Conservation (phyloP, 2,797 vertebrate genomes). For the Tiaroga cobitis region DNA sequence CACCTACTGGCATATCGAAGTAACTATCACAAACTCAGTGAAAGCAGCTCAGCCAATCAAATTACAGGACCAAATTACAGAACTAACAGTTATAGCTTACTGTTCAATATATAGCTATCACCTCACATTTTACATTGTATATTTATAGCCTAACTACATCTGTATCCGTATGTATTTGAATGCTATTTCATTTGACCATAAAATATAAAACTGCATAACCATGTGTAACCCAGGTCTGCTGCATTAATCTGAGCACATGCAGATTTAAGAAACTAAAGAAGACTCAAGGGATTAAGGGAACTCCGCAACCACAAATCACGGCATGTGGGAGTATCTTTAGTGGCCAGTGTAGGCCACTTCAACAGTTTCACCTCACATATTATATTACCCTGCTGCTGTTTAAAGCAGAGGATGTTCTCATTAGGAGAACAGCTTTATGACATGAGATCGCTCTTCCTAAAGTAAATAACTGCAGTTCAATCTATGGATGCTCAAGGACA, state of each 20-base stretch:
- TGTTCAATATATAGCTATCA: no score
- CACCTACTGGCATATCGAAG: no score
- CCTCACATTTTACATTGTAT: background rate
- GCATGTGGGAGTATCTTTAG: background rate
- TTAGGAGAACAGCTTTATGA: constrained; percentile 36
- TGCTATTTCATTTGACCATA: background rate
- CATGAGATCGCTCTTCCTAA: constrained; percentile 14
- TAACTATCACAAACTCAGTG: background rate
- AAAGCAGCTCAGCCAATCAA: no score
- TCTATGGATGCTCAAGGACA: constrained; percentile 22
- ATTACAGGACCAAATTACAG: no score
- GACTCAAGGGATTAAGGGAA: background rate
- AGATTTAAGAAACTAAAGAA: background rate
- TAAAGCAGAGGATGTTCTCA: background rate
- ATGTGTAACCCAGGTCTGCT: background rate
- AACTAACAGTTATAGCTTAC: no score
- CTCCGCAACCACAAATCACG: background rate
- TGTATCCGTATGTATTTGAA: no score
- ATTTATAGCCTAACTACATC: background rate
- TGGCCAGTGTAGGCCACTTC: background rate
- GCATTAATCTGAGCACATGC: background rate
- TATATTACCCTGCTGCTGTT: constrained; percentile 17
- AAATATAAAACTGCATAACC: background rate
- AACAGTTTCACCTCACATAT: background rate
- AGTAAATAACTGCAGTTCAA: constrained; percentile 41